Evolutionary conservation across 2,797 vertebrate genomes (phyloP).

Genomic region (Mionectes olivaceus): DNA sequence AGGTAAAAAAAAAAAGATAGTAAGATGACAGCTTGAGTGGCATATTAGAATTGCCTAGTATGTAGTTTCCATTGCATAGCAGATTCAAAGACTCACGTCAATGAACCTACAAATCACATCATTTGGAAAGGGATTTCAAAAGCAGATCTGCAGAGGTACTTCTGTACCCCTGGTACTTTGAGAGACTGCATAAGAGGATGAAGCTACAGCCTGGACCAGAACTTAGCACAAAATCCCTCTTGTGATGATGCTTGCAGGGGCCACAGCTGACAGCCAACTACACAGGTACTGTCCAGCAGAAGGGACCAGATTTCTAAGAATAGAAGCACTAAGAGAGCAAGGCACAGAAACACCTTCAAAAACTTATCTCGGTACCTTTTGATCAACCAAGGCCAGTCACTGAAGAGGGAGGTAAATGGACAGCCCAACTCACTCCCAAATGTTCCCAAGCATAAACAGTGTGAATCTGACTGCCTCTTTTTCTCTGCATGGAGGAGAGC

Average conservation of each 20-base stretch:
- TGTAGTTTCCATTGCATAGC: background rate
- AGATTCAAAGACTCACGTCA: background rate
- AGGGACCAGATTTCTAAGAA: background rate
- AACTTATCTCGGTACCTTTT: background rate
- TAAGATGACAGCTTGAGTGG: background rate
- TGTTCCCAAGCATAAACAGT: background rate
- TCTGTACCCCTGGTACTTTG: background rate
- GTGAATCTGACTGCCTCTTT: background rate
- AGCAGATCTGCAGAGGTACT: background rate
- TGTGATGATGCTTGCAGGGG: background rate
- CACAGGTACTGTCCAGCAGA: background rate
- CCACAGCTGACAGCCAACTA: background rate
- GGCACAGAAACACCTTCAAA: background rate
- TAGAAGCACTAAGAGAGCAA: background rate
- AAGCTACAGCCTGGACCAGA: background rate
- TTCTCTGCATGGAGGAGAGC: background rate
- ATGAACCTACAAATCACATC: background rate
- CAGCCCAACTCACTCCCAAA: background rate
- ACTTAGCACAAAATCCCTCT: background rate
- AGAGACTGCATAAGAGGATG: background rate
- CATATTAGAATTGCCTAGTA: background rate
- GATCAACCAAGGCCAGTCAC: rapidly evolving
- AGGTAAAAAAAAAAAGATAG: background rate
- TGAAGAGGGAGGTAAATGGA: background rate
- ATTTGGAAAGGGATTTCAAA: background rate